These are phyloP conservation scores for Anarrhichthys ocellatus DNA, from an alignment of 2,113 vertebrate species.

Conservation along the genomic window DNA sequence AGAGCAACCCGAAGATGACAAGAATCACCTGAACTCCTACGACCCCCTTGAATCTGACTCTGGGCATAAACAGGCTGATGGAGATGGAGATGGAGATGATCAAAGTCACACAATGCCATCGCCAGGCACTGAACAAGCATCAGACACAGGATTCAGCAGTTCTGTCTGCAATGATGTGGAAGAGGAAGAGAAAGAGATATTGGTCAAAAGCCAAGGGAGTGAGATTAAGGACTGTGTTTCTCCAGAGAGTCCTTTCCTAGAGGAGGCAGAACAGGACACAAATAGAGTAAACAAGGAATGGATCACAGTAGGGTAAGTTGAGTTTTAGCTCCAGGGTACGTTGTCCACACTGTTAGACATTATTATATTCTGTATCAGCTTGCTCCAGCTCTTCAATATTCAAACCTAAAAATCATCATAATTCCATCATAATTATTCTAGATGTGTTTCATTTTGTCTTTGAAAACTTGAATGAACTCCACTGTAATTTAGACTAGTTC, in stretches of 20 bases:
- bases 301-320: conserved; percentile 51
- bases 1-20: background rate
- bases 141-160: background rate
- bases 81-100: conserved; percentile 4
- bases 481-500: background rate
- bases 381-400: background rate
- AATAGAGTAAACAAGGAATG: conserved; percentile 21
- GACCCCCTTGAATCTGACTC: background rate
- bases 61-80: background rate
- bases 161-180: background rate
- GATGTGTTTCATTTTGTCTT: background rate
- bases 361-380: background rate
- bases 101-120: background rate
- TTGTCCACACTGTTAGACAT: no score
- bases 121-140: background rate
- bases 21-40: background rate
- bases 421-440: background rate
- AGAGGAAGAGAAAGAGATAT: background rate
- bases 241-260: background rate
- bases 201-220: conserved; percentile 17
- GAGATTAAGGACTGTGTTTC: background rate
- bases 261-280: conserved; percentile 13
- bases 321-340: no score
- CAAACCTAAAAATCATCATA: background rate
- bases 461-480: background rate